phyloP scores from a whole-genome alignment of 2,113 vertebrate species.

The Tricholaema leucomelas region DNA sequence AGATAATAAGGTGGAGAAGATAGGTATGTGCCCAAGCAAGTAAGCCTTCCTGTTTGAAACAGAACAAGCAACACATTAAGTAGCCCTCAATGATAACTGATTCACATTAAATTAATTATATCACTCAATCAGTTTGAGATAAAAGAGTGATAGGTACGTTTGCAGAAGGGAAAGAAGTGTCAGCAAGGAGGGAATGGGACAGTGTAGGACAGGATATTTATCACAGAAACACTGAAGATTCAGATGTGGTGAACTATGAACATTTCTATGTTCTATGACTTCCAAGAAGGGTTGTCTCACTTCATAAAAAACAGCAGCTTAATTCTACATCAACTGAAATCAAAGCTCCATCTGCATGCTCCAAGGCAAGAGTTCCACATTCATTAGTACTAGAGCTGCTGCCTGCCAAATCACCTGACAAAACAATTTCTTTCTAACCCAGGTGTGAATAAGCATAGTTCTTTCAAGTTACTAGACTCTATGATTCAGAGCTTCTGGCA shows the following conservation, averaged over 20 bases:
- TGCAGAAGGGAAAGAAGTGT: background rate
- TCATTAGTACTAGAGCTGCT: background rate
- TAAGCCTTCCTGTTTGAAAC: background rate
- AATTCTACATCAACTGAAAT: background rate
- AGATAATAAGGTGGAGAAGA: background rate
- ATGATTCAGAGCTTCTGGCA: background rate
- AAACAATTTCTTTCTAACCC: background rate
- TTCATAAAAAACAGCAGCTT: background rate
- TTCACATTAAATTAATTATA: background rate
- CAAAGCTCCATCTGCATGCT: background rate
- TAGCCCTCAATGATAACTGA: background rate
- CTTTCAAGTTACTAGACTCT: background rate
- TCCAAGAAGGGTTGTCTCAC: background rate
- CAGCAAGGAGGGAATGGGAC: background rate
- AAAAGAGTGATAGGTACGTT: background rate
- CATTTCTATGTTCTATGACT: background rate
- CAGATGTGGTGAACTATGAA: background rate
- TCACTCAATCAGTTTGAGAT: background rate
- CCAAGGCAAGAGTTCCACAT: background rate
- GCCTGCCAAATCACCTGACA: background rate
- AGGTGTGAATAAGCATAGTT: background rate
- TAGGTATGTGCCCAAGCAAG: background rate
- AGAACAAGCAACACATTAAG: background rate
- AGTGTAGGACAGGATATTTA: background rate
- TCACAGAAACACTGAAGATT: background rate